phyloP scores from a whole-genome alignment of 2,113 vertebrate genomes.

The Mugil cephalus region DNA sequence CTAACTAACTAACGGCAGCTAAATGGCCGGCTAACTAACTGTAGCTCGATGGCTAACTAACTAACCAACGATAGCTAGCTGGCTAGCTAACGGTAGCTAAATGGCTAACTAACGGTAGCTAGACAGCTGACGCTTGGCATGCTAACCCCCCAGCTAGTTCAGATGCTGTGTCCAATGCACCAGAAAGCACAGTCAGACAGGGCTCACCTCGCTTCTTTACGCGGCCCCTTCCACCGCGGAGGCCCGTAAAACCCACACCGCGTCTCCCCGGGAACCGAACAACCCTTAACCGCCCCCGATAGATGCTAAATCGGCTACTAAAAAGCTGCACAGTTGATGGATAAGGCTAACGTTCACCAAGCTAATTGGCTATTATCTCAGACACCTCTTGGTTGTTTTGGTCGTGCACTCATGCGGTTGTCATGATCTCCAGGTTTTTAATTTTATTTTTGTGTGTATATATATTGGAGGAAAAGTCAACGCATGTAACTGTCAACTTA shows the following conservation, averaged over 20 bases:
- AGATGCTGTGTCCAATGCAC: constrained; percentile 62
- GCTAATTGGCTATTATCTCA: constrained; percentile 65
- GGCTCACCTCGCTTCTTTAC: constrained; percentile 51
- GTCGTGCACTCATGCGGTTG: constrained; percentile 27
- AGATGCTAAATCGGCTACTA: constrained; percentile 33
- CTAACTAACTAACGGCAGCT: constrained; percentile 37
- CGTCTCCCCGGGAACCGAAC: not conserved
- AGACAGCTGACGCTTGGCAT: constrained; percentile 72
- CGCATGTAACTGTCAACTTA: constrained; percentile 61
- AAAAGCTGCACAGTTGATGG: constrained; percentile 48
- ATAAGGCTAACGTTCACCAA: constrained; percentile 56
- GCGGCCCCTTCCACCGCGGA: constrained; percentile 24
- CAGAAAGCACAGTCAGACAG: constrained; percentile 51
- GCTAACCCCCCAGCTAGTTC: constrained; percentile 66
- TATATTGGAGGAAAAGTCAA: not conserved
- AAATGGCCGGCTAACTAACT: constrained; percentile 75
- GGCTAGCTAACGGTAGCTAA: constrained; percentile 57
- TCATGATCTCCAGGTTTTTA: constrained; percentile 30
- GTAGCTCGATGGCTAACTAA: too few species aligned
- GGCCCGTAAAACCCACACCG: constrained; percentile 20
- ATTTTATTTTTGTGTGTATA: too few species aligned
- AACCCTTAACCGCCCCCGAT: not conserved
- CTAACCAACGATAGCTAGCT: too few species aligned
- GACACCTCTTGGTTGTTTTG: constrained; percentile 28
- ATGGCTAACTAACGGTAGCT: constrained; percentile 37